Evolutionary conservation across 2,797 vertebrate genomes (phyloP).

Genomic region (Apogon talboti): DNA sequence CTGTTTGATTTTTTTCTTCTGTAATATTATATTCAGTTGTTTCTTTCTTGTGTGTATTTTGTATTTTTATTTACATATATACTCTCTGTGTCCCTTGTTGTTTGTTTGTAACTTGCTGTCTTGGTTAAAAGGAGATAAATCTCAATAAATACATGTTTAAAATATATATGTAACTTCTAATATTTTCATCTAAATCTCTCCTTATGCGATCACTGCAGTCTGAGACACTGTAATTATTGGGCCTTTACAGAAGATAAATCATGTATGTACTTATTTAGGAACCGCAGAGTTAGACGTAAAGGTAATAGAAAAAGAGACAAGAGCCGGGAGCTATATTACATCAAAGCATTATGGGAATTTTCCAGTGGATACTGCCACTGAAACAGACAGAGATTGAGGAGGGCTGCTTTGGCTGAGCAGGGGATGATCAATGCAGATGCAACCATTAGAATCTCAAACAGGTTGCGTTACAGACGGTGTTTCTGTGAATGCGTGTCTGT

Average conservation of each 20-base stretch:
- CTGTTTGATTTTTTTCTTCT: no score
- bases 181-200: no score
- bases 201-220: neutral
- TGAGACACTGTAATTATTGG: neutral
- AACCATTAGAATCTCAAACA: constrained; percentile 67
- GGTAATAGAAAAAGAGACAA: constrained; percentile 5
- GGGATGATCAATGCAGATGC: constrained; percentile 56
- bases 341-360: constrained; percentile 42
- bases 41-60: no score
- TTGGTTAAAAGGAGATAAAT: no score
- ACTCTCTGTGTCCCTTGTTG: no score
- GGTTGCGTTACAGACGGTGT: constrained; percentile 42
- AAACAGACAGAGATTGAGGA: constrained; percentile 32
- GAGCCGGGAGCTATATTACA: constrained; percentile 14
- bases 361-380: constrained; percentile 22
- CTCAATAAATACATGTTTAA: no score
- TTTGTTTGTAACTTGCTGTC: no score
- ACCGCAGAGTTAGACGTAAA: constrained; percentile 9
- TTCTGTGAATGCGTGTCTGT: constrained; percentile 14
- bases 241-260: neutral
- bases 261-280: neutral
- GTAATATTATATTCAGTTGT: no score
- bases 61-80: no score
- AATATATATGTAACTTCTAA: no score
- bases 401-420: constrained; percentile 25